Evolutionary conservation across 2,113 vertebrate genomes (phyloP).

Genomic region (Malurus melanocephalus): DNA sequence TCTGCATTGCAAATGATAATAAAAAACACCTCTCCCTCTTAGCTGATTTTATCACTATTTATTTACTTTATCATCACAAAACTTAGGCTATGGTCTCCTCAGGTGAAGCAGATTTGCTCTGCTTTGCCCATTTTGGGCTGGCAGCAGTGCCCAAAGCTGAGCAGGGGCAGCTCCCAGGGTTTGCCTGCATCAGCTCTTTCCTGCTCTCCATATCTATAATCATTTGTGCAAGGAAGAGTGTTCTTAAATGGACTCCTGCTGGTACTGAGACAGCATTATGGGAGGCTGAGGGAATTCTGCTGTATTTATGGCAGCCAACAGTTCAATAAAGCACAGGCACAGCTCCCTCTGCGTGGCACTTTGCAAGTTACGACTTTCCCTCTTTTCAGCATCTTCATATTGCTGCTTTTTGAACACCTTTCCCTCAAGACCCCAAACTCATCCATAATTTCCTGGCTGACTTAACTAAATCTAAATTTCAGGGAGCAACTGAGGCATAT

Average conservation of each 20-base stretch:
- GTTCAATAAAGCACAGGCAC: slow-evolving; percentile 38
- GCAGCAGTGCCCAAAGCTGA: not conserved
- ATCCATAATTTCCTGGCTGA: slow-evolving; percentile 1
- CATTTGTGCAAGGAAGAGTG: slow-evolving; percentile 11
- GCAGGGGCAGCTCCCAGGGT: not conserved
- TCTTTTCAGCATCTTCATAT: not conserved
- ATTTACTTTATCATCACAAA: not conserved
- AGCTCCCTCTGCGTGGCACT: slow-evolving; percentile 9
- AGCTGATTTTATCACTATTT: not conserved
- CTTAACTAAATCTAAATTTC: slow-evolving; percentile 1
- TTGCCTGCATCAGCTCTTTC: not conserved
- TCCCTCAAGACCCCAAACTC: not conserved
- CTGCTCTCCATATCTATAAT: slow-evolving; percentile 1
- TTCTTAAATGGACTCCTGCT: slow-evolving; percentile 49
- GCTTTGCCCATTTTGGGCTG: not conserved
- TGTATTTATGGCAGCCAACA: slow-evolving; percentile 40
- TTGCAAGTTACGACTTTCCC: not conserved
- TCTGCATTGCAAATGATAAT: not conserved
- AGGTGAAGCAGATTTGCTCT: not conserved
- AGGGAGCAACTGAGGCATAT: not conserved
- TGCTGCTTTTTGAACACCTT: not conserved
- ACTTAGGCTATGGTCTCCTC: not conserved
- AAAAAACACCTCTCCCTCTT: not conserved
- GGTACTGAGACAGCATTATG: slow-evolving; percentile 23
- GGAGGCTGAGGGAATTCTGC: slow-evolving; percentile 19